Percentiles rank a stretch among this genome's conserved stretches.
Evolutionary conservation across 2,888 invertebrate genomes (phyloP).

Genomic region (Philhelius pedissequus): DNA sequence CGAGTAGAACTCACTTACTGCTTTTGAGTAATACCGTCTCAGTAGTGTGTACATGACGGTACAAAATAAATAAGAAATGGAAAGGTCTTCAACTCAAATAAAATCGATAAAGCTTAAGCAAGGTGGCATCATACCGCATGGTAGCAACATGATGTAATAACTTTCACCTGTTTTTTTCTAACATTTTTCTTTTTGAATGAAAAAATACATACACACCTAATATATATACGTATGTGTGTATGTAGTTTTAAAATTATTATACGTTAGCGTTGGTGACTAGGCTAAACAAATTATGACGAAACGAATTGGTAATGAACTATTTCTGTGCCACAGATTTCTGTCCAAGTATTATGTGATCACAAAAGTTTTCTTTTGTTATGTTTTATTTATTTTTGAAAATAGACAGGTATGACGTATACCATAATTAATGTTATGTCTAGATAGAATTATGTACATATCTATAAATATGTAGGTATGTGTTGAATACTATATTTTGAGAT

Average conservation of each 20-base stretch:
- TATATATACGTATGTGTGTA: neutral
- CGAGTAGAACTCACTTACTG: neutral
- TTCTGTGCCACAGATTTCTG: conserved; percentile 43
- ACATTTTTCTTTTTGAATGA: neutral
- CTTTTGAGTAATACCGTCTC: neutral
- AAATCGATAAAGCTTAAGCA: conserved; percentile 28
- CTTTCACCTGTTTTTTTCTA: conserved; percentile 53
- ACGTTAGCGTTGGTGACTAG: conserved; percentile 21
- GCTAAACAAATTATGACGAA: conserved; percentile 43
- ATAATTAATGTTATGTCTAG: neutral
- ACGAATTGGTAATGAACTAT: conserved; percentile 63
- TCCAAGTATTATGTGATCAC: conserved; percentile 32
- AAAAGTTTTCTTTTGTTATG: neutral
- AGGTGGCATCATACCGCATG: conserved; percentile 18
- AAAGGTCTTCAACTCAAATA: conserved; percentile 7
- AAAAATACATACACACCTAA: neutral
- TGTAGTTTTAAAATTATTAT: conserved; percentile 28
- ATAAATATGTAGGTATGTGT: neutral
- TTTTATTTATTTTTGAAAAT: neutral
- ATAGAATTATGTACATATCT: neutral
- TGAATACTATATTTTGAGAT: neutral
- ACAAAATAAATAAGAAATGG: neutral
- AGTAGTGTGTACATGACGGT: neutral
- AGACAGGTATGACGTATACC: neutral
- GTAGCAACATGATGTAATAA: conserved; percentile 52